Conservation (phyloP, 2,888 invertebrate genomes). For the Elysia crispata region DNA sequence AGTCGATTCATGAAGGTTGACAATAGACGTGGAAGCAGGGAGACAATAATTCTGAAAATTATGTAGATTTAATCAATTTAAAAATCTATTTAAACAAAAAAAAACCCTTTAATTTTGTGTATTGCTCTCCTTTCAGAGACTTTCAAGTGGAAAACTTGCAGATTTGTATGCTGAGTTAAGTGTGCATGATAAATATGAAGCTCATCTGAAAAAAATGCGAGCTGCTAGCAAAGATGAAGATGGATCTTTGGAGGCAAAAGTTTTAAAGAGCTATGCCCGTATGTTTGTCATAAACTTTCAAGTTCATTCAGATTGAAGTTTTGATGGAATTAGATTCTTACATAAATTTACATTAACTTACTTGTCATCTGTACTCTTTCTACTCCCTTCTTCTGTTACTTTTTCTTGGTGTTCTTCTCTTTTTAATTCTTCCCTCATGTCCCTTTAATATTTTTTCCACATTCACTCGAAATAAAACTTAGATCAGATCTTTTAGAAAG, state of each 20-base stretch:
- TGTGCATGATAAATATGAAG: constrained; percentile 94
- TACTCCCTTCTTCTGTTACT: too few relatives aligned
- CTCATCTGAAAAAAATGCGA: constrained; percentile 88
- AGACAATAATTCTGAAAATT: background rate
- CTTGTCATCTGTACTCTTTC: too few relatives aligned
- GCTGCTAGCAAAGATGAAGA: constrained; percentile 91
- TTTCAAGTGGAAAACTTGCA: constrained; percentile 90
- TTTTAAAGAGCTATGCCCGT: constrained; percentile 42
- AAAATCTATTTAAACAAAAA: background rate
- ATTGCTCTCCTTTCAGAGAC: constrained; percentile 80
- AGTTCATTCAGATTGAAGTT: too few relatives aligned
- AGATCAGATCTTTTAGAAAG: too few relatives aligned
- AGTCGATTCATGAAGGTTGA: background rate
- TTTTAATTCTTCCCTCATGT: too few relatives aligned
- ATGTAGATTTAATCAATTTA: background rate
- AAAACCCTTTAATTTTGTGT: background rate
- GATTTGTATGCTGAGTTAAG: constrained; percentile 92
- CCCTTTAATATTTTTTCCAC: too few relatives aligned
- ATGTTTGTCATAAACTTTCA: background rate
- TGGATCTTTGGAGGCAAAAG: constrained; percentile 65
- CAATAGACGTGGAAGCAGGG: background rate
- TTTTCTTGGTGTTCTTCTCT: too few relatives aligned
- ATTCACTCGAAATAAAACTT: too few relatives aligned
- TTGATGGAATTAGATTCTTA: too few relatives aligned
- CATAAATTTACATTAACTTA: too few relatives aligned